phyloP scores from a whole-genome alignment of 2,113 vertebrate genomes.

The Eptatretus burgeri region DNA sequence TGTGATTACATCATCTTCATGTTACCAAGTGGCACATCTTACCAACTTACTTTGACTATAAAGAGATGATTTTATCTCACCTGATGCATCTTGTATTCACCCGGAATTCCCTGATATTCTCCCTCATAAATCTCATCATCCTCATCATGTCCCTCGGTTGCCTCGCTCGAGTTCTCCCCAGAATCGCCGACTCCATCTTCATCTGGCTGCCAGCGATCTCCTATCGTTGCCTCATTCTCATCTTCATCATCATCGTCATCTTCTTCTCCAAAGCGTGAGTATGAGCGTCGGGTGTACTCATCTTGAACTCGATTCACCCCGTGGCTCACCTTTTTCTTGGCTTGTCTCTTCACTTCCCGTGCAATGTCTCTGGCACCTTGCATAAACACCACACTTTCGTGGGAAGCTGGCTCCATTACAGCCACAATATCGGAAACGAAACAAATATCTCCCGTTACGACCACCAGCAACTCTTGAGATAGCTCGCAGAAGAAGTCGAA shows the following conservation, averaged over 20 bases:
- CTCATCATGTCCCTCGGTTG: slow-evolving; percentile 78
- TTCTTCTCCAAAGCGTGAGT: slow-evolving; percentile 67
- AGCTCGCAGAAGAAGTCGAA: too few species aligned
- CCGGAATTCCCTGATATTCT: slow-evolving; percentile 77
- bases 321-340: slow-evolving; percentile 53
- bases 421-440: too few species aligned
- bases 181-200: slow-evolving; percentile 20
- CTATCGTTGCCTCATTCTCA: slow-evolving; percentile 21
- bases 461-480: too few species aligned
- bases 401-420: slow-evolving; percentile 53
- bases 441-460: too few species aligned
- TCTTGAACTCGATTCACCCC: slow-evolving; percentile 49
- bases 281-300: slow-evolving; percentile 67
- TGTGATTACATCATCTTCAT: too few species aligned
- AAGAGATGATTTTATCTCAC: too few species aligned
- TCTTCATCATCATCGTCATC: slow-evolving; percentile 45
- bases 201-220: slow-evolving; percentile 30
- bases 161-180: slow-evolving; percentile 45
- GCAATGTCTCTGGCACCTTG: slow-evolving; percentile 84
- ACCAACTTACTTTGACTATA: too few species aligned
- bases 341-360: slow-evolving; percentile 71
- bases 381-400: slow-evolving; percentile 72
- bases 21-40: too few species aligned
- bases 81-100: slow-evolving; percentile 23
- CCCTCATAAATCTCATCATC: slow-evolving; percentile 93